Conservation (phyloP, 2,888 invertebrate genomes). For the Crematogaster levior region DNA sequence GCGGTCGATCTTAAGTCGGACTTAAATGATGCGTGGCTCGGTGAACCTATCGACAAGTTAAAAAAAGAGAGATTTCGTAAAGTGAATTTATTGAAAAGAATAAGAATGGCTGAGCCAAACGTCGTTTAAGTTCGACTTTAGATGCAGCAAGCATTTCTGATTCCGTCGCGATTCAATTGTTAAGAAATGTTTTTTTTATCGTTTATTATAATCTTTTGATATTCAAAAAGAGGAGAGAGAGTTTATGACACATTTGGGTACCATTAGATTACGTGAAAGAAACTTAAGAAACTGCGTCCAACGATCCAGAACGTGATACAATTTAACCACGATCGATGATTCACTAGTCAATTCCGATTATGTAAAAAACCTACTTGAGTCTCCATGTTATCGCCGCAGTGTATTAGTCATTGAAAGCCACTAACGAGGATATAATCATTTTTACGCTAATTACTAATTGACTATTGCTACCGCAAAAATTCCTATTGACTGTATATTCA, state of each 20-base stretch:
- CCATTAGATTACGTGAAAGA: not conserved
- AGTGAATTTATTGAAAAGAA: too few species aligned
- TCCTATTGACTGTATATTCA: not conserved
- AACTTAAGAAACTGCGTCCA: not conserved
- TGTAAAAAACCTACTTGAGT: not conserved
- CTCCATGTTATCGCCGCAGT: not conserved
- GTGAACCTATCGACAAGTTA: too few species aligned
- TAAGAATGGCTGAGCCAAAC: too few species aligned
- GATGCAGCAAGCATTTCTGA: not conserved
- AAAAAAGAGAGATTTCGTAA: too few species aligned
- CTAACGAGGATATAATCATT: slow-evolving; percentile 3
- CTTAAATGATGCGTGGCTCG: too few species aligned
- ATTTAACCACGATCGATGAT: slow-evolving; percentile 37
- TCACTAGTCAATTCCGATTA: not conserved
- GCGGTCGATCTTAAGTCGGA: not conserved
- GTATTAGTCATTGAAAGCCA: slow-evolving; percentile 36
- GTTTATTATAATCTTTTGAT: not conserved
- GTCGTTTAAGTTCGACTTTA: too few species aligned
- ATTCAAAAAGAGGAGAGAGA: not conserved
- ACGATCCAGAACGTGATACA: slow-evolving; percentile 19
- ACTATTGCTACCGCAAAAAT: not conserved
- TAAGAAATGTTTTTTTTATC: not conserved
- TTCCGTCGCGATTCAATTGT: not conserved
- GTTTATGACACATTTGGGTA: not conserved
- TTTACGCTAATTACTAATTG: slow-evolving; percentile 24